phyloP scores from a whole-genome alignment of 2,888 invertebrate genomes.

The Microdon myrmicae region DNA sequence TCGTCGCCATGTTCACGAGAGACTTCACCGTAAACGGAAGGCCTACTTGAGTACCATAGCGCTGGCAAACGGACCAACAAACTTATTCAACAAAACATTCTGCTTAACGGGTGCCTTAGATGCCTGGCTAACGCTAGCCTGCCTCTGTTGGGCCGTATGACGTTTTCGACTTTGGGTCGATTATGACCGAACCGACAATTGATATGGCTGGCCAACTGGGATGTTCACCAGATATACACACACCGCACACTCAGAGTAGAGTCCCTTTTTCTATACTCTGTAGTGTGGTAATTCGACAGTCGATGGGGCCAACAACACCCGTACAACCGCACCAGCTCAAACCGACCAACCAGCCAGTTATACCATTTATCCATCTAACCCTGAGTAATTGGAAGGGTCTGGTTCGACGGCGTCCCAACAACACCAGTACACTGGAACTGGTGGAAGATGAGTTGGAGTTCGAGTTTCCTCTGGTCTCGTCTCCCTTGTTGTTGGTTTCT shows the following conservation, averaged over 20 bases:
- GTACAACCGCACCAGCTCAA: no score
- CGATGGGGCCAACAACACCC: no score
- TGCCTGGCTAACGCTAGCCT: no score
- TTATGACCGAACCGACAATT: constrained; percentile 24
- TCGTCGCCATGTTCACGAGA: constrained; percentile 41
- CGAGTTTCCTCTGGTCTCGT: constrained; percentile 9
- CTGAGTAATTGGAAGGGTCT: constrained; percentile 39
- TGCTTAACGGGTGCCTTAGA: no score
- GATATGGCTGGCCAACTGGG: constrained; percentile 35
- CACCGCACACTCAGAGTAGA: no score
- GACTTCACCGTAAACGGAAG: constrained; percentile 44
- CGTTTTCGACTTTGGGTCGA: constrained; percentile 32
- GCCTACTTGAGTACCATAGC: constrained; percentile 33
- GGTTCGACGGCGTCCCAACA: constrained; percentile 16
- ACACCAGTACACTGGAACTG: constrained; percentile 14
- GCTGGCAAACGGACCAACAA: no score
- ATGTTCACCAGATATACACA: constrained; percentile 23
- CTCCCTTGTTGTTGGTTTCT: constrained; percentile 30
- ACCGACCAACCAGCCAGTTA: constrained; percentile 26
- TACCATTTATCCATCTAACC: constrained; percentile 30
- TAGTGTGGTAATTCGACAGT: no score
- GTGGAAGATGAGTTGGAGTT: constrained; percentile 27
- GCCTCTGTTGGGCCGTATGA: no score
- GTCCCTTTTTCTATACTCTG: no score
- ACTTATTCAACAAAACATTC: no score